Conservation (phyloP, 1,140 invertebrate species). For the Neodiprion lecontei region DNA sequence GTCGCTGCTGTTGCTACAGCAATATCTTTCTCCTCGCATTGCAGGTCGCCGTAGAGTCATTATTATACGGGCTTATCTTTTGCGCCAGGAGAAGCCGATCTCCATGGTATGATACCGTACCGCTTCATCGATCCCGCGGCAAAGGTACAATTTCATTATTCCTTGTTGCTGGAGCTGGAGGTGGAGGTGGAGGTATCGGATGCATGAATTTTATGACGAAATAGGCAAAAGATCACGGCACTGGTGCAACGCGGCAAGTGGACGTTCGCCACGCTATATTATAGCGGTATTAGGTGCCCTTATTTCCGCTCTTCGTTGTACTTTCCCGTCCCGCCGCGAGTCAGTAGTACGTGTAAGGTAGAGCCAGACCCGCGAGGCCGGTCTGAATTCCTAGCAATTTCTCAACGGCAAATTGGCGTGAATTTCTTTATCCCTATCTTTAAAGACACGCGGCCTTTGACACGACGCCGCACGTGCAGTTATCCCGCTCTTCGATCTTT, state of each 20-base stretch:
- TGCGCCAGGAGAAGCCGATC: background rate
- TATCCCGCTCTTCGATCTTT: too few relatives aligned
- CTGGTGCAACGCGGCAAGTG: background rate
- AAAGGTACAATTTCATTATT: conserved; percentile 6
- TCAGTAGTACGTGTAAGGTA: too few relatives aligned
- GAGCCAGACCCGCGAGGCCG: too few relatives aligned
- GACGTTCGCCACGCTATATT: too few relatives aligned
- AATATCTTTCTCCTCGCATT: background rate
- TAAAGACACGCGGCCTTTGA: too few relatives aligned
- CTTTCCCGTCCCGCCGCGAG: background rate
- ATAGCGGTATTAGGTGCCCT: conserved; percentile 5
- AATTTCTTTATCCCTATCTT: too few relatives aligned
- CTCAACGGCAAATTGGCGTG: background rate
- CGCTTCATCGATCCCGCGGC: background rate
- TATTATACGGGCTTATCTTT: background rate
- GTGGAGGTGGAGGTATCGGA: too few relatives aligned
- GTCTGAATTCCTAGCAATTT: background rate
- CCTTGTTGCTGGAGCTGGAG: background rate
- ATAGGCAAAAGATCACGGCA: too few relatives aligned
- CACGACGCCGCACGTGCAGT: too few relatives aligned
- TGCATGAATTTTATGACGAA: too few relatives aligned
- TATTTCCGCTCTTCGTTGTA: background rate
- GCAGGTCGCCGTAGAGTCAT: background rate
- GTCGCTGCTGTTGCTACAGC: background rate
- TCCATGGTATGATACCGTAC: background rate